Base-by-base conservation (phyloP, 2,888 invertebrate species). In the Meandrusa payeni region DNA sequence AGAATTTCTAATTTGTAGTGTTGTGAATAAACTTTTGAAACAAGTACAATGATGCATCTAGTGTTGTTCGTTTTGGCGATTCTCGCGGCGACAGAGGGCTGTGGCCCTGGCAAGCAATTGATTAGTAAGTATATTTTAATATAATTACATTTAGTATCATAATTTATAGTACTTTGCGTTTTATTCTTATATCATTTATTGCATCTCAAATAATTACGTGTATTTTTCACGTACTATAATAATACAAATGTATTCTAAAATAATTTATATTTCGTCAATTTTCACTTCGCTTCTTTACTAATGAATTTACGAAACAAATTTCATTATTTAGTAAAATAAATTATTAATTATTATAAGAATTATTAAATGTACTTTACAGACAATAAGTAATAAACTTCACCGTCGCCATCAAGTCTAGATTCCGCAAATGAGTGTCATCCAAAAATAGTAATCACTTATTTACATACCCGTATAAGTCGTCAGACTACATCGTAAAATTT, bases 21-120 rank as follows among this genome's bases (percentile, higher is more conserved):
- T 82, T 69, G 83, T 79, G 75, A 69, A 73, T 57, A 65, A 67
- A 76, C 66, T 67, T 59, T 62, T 58, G 57, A 62, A n/a, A n/a
- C n/a, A 48, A 52, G 47, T 50, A 61, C 65, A 80, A 86, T 86
- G 86, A 78, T 79, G 66, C 61, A 81, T 81, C 81, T 86, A 87
- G 86, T 87, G 86, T 82, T 86, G 79, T 81, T 87, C 75, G 76
- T 86, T 80, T 70, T 85, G 73, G 76, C 68, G 65, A 54, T 80
- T 59, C 69, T 85, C 49, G 65, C 80, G 58, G 62, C 76, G 59
- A 75, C 83, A 80, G 82, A 81, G 76, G 82, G 87, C 57, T 86
- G 88, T 59, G 74, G 80, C 51, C 65, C 66, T 57, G 87, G 87
- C 68, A 87, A 83, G 61, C 79, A 76, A 63, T 66, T 88, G 59